A percentile compares a stretch with the other conserved stretches of the same genome.
Conservation (phyloP, 2,888 invertebrate genomes). For the Drosophila villosipedis region DNA sequence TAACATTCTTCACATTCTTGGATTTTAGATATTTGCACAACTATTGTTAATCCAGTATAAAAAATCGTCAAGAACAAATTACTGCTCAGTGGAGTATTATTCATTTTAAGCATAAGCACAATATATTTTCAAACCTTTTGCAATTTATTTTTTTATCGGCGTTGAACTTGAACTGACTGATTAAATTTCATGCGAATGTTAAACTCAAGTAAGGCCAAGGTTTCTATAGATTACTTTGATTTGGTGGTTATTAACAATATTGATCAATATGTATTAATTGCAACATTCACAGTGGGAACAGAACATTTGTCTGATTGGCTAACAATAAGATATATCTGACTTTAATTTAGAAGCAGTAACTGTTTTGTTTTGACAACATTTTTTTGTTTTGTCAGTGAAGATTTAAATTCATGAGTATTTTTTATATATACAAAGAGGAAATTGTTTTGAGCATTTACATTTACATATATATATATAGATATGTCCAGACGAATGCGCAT, state of each 20-base stretch:
- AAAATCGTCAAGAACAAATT: background rate
- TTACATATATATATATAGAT: background rate
- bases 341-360: background rate
- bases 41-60: background rate
- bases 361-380: background rate
- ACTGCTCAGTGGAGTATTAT: background rate
- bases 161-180: conserved; percentile 59
- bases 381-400: background rate
- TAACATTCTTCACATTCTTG: conserved; percentile 2
- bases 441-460: background rate
- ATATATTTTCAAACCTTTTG: background rate
- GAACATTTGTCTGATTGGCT: background rate
- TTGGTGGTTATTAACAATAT: conserved; percentile 1
- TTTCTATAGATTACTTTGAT: conserved; percentile 12
- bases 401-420: background rate
- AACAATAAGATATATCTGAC: background rate
- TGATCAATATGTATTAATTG: conserved; percentile 3
- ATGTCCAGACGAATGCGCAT: conserved; percentile 22
- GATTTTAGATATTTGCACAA: background rate
- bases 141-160: conserved; percentile 22
- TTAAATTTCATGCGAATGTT: conserved; percentile 44
- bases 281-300: conserved; percentile 1
- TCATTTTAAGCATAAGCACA: background rate
- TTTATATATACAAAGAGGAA: background rate
- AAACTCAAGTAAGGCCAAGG: conserved; percentile 24